Conservation (phyloP, 1,140 invertebrate genomes). For the Danaus melanippus region DNA sequence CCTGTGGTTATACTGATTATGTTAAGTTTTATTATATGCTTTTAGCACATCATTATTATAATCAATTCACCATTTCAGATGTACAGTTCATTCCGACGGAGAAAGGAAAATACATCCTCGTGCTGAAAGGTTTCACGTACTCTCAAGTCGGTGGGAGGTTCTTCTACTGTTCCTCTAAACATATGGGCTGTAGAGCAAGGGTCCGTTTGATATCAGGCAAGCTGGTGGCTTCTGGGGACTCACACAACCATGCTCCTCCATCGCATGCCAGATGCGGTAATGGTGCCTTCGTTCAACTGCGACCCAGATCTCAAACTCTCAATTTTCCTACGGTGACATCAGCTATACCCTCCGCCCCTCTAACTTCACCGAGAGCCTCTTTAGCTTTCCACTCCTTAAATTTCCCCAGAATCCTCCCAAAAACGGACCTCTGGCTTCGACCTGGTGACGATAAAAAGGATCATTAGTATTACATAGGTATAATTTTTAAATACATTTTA, state of each 20-base stretch:
- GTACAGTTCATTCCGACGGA: slow-evolving; percentile 66
- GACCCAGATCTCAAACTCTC: slow-evolving; percentile 32
- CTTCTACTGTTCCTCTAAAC: slow-evolving; percentile 66
- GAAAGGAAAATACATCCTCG: slow-evolving; percentile 63
- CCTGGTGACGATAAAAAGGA: slow-evolving; percentile 50
- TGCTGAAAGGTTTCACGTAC: slow-evolving; percentile 60
- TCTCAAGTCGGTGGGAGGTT: slow-evolving; percentile 64
- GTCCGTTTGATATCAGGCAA: slow-evolving; percentile 49
- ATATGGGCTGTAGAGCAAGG: slow-evolving; percentile 58
- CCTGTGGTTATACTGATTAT: too few species aligned
- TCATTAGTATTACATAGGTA: slow-evolving; percentile 16
- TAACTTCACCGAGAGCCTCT: slow-evolving; percentile 39
- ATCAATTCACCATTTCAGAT: slow-evolving; percentile 38
- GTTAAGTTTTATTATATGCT: too few species aligned
- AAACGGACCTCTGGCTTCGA: slow-evolving; percentile 53
- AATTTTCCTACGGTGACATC: slow-evolving; percentile 22
- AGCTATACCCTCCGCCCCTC: slow-evolving; percentile 39
- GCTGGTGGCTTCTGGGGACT: slow-evolving; percentile 49
- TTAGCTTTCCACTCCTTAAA: slow-evolving; percentile 51
- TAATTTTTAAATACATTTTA: too few species aligned
- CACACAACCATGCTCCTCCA: slow-evolving; percentile 57
- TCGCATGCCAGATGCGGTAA: slow-evolving; percentile 61
- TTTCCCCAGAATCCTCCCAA: slow-evolving; percentile 54
- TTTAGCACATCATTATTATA: too few species aligned
- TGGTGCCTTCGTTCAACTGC: slow-evolving; percentile 58